Conservation (phyloP, 23 tunicate species). For the Ascidia mentula region DNA sequence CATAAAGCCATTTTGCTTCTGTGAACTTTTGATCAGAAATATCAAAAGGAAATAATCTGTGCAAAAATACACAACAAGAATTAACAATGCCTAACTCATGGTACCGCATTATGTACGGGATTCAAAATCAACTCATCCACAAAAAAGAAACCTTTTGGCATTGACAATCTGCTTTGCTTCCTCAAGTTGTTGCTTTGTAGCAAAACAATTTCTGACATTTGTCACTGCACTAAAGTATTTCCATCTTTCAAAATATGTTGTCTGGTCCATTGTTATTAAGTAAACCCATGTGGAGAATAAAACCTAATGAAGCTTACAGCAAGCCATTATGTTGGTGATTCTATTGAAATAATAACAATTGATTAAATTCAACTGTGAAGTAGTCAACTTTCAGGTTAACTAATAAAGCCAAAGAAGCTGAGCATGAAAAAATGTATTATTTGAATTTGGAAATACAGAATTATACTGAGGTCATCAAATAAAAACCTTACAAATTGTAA, state of each 20-base stretch:
- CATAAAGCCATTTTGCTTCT: constrained; percentile 77
- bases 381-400: too few species aligned
- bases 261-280: constrained; percentile 85
- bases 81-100: not conserved
- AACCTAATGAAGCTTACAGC: too few species aligned
- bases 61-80: too few species aligned
- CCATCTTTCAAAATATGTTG: constrained; percentile 75
- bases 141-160: constrained; percentile 4
- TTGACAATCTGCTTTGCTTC: constrained; percentile 59
- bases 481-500: too few species aligned
- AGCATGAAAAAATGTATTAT: too few species aligned
- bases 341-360: too few species aligned
- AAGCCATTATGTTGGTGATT: too few species aligned
- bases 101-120: not conserved
- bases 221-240: constrained; percentile 74
- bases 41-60: constrained; percentile 38
- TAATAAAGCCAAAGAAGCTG: too few species aligned
- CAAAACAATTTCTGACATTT: constrained; percentile 54
- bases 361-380: too few species aligned
- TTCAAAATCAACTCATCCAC: not conserved
- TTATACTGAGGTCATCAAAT: too few species aligned
- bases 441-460: too few species aligned
- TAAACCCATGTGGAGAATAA: too few species aligned
- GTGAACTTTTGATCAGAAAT: constrained; percentile 54
- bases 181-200: constrained; percentile 42